Evolutionary conservation across 2,113 vertebrate genomes (phyloP).

Genomic region (Rana temporaria): DNA sequence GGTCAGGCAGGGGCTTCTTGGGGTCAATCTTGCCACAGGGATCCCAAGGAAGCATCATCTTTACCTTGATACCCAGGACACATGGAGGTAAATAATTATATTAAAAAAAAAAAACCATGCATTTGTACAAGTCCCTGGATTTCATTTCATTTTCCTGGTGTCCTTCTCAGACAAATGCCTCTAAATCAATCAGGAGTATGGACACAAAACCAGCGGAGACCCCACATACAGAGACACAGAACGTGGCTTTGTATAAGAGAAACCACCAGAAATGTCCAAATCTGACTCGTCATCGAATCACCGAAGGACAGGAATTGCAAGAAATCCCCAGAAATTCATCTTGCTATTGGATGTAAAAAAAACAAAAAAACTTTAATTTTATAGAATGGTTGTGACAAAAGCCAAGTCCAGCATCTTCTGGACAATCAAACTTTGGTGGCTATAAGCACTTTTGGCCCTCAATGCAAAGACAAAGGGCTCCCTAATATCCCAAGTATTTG

Average conservation of each 20-base stretch:
- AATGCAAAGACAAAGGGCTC: no score
- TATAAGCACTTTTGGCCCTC: no score
- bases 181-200: constrained; percentile 74
- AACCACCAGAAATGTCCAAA: constrained; percentile 59
- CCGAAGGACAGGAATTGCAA: constrained; percentile 69
- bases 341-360: no score
- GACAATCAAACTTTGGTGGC: no score
- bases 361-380: no score
- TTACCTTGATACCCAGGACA: constrained; percentile 98
- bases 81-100: constrained; percentile 70
- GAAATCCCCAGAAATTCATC: no score
- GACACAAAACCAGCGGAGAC: constrained; percentile 60
- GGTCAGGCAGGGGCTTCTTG: constrained; percentile 98
- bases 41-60: constrained; percentile 99
- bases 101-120: neutral
- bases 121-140: neutral
- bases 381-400: no score
- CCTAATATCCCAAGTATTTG: no score
- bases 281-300: constrained; percentile 90
- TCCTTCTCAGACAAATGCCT: constrained; percentile 94
- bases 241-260: constrained; percentile 66
- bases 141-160: neutral
- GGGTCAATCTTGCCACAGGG: constrained; percentile 97
- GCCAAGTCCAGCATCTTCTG: no score
- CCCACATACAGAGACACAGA: constrained; percentile 72